Evolutionary conservation across 2,888 invertebrate species (phyloP).

Genomic region (Cinara cedri): DNA sequence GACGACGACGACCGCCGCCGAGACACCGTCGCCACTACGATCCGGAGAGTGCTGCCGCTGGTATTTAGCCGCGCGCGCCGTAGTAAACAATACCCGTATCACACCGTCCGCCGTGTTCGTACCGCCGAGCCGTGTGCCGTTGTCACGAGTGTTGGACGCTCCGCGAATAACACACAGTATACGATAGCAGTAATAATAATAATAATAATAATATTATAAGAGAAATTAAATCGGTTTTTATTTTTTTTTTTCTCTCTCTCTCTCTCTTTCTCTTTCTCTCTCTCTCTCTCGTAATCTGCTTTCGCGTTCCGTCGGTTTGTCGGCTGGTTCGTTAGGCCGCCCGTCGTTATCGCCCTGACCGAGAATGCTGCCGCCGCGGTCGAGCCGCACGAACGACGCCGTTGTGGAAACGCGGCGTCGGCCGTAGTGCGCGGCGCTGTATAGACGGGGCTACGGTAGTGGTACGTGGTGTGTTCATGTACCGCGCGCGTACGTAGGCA

Average conservation of each 20-base stretch:
- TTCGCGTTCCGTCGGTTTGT: no score
- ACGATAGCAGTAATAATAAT: neutral
- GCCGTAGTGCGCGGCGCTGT: slow-evolving; percentile 2
- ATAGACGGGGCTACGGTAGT: neutral
- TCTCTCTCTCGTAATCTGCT: no score
- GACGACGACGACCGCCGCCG: neutral
- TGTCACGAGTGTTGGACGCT: neutral
- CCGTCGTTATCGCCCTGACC: neutral
- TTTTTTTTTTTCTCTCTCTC: no score
- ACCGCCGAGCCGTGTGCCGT: no score
- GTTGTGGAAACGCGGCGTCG: slow-evolving; percentile 20
- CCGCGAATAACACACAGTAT: neutral
- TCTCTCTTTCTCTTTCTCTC: no score
- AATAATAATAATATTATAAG: neutral
- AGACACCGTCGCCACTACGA: neutral
- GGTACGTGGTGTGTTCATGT: neutral
- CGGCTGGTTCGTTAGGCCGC: no score
- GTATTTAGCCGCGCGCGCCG: neutral
- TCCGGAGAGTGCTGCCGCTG: neutral
- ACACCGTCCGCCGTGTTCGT: no score
- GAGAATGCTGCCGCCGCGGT: neutral
- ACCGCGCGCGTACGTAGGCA: neutral
- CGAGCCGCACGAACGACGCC: slow-evolving; percentile 12
- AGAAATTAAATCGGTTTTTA: no score
- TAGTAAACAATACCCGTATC: no score